Percentiles rank a stretch among this genome's conserved stretches.
phyloP scores from a whole-genome alignment of 2,888 invertebrate species.

The Vannuccia rotundouncinata region DNA sequence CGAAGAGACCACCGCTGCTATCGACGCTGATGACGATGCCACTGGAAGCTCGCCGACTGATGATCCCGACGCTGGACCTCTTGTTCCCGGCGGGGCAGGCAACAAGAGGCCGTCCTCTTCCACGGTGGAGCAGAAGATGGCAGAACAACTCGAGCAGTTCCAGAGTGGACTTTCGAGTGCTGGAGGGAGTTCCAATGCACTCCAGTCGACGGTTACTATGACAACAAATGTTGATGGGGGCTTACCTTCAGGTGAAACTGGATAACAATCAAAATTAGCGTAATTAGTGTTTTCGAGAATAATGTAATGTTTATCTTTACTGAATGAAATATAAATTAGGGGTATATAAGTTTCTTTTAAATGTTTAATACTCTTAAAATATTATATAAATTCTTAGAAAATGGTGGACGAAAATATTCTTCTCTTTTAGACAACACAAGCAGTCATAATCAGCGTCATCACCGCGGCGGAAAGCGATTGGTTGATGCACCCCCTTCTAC shows the following conservation, averaged over 20 bases:
- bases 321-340: too few relatives aligned
- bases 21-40: not conserved
- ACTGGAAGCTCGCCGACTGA: not conserved
- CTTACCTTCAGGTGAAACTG: too few relatives aligned
- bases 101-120: slow-evolving; percentile 30
- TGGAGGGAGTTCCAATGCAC: slow-evolving; percentile 8
- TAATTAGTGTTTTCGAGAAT: too few relatives aligned
- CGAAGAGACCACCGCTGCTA: not conserved
- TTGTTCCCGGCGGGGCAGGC: not conserved
- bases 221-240: not conserved
- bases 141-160: slow-evolving; percentile 49
- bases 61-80: not conserved
- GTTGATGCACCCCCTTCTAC: not conserved
- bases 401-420: too few relatives aligned
- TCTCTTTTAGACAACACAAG: not conserved
- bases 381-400: too few relatives aligned
- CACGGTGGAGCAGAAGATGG: slow-evolving; percentile 49
- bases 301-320: too few relatives aligned
- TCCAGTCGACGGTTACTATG: not conserved
- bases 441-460: not conserved
- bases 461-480: slow-evolving; percentile 1
- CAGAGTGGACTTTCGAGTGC: slow-evolving; percentile 9
- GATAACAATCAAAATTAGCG: too few relatives aligned
- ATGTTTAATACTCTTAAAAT: too few relatives aligned
- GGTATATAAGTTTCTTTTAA: too few relatives aligned